phyloP scores from a whole-genome alignment of 1,140 invertebrate genomes.

The Drosophila melanica region DNA sequence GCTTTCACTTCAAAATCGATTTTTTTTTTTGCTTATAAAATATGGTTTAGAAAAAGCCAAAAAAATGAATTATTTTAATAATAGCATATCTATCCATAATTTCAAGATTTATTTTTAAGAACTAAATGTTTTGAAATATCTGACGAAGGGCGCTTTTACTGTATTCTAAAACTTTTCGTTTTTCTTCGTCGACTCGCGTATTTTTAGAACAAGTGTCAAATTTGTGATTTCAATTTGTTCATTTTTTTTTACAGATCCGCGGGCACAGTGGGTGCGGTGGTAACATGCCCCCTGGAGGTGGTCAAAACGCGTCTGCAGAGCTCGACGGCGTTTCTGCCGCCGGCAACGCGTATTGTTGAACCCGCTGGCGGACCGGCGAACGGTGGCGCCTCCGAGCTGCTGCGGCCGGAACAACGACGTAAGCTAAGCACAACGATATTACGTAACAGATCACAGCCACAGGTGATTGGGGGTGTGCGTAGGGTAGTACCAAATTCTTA shows the following conservation, averaged over 20 bases:
- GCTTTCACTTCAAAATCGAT: not conserved
- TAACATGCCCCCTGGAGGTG: constrained; percentile 99
- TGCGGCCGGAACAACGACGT: constrained; percentile 83
- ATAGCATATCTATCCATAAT: no score
- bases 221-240: constrained; percentile 15
- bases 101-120: no score
- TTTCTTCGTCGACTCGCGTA: not conserved
- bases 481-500: constrained; percentile 83
- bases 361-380: constrained; percentile 73
- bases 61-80: no score
- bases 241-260: constrained; percentile 89
- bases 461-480: constrained; percentile 84
- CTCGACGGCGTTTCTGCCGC: constrained; percentile 89
- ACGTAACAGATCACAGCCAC: constrained; percentile 84
- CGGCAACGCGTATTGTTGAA: constrained; percentile 83
- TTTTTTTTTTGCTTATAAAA: no score
- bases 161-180: not conserved
- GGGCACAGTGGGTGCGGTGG: constrained; percentile 97
- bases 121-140: no score
- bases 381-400: constrained; percentile 66
- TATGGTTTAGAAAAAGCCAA: no score
- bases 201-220: constrained; percentile 28
- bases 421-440: constrained; percentile 84
- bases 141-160: not conserved
- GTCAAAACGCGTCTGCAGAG: constrained; percentile 99